Conservation (phyloP, 2,888 invertebrate species). For the Melipona bicolor region DNA sequence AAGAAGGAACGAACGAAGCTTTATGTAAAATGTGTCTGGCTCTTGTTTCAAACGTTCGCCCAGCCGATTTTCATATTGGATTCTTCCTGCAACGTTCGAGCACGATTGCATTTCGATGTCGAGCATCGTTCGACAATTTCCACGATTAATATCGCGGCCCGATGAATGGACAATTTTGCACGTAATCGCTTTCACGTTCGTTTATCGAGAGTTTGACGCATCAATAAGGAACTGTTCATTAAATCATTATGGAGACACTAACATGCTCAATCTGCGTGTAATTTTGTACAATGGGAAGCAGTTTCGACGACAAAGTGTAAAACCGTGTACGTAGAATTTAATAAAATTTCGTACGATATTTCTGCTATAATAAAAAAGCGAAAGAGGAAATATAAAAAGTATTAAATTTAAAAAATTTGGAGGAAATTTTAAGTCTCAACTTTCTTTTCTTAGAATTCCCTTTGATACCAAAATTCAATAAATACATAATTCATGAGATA, state of each 20-base stretch:
- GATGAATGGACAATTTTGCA: not conserved
- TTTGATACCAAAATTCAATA: no score
- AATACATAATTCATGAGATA: no score
- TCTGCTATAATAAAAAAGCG: no score
- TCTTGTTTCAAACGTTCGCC: not conserved
- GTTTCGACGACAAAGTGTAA: no score
- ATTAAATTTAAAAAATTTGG: no score
- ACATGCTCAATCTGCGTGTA: not conserved
- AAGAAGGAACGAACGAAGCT: no score
- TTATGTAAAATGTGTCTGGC: not conserved
- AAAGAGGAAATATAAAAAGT: no score
- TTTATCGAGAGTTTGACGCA: not conserved
- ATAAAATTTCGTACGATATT: no score
- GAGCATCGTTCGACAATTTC: not conserved
- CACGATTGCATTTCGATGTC: constrained; percentile 3
- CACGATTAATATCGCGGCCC: not conserved
- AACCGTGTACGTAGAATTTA: no score
- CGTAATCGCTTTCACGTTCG: not conserved
- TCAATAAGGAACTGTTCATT: not conserved
- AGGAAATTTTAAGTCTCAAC: no score
- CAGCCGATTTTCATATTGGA: not conserved
- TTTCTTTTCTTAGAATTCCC: no score
- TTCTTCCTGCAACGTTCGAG: not conserved
- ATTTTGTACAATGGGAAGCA: not conserved
- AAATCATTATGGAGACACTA: not conserved